Conservation (phyloP, 2,888 invertebrate genomes). For the Polydrusus cervinus region DNA sequence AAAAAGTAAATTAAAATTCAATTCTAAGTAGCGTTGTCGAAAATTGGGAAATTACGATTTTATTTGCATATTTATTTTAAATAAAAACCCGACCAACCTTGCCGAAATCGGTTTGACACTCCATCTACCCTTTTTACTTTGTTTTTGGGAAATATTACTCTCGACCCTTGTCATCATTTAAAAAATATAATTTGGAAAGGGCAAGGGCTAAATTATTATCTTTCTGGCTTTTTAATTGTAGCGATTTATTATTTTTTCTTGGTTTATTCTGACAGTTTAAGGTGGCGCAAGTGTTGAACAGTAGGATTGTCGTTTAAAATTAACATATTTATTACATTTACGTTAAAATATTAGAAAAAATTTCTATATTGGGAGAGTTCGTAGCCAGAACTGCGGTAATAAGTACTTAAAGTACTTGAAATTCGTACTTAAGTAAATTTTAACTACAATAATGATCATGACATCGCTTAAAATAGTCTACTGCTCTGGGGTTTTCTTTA, state of each 20-base stretch:
- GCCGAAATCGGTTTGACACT: conserved; percentile 11
- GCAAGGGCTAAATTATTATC: conserved; percentile 13
- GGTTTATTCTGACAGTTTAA: not conserved
- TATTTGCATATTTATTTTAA: conserved; percentile 7
- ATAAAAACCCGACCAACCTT: not conserved
- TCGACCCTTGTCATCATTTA: conserved; percentile 20
- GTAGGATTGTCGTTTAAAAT: not conserved
- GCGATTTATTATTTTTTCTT: conserved; percentile 1
- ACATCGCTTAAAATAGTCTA: too few relatives aligned
- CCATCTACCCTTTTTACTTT: conserved; percentile 17
- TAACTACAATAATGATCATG: too few relatives aligned
- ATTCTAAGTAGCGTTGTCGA: not conserved
- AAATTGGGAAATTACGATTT: not conserved
- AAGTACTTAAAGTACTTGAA: too few relatives aligned
- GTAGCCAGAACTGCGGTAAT: too few relatives aligned
- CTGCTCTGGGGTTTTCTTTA: too few relatives aligned
- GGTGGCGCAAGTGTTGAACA: not conserved
- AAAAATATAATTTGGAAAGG: conserved; percentile 9
- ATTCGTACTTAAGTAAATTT: too few relatives aligned
- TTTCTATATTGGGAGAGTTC: too few relatives aligned
- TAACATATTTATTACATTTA: not conserved
- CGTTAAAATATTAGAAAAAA: too few relatives aligned
- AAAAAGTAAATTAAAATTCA: not conserved
- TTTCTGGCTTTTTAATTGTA: conserved; percentile 9
- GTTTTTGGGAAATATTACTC: not conserved